phyloP scores from a whole-genome alignment of 2,888 invertebrate species.

The Tetanocera ferruginea region DNA sequence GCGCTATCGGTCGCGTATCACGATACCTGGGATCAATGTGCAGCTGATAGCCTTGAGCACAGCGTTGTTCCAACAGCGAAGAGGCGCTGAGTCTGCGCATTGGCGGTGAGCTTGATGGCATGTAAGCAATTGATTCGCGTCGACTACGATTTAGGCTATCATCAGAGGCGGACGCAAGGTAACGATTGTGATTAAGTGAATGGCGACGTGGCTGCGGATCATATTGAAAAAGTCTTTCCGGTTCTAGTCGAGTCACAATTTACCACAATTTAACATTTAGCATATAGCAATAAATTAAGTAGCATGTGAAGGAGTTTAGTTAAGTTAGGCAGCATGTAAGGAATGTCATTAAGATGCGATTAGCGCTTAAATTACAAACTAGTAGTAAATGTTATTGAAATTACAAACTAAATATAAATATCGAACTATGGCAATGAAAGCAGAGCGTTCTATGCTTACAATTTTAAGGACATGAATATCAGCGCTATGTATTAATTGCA shows the following conservation, averaged over 20 bases:
- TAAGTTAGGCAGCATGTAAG: slow-evolving; percentile 60
- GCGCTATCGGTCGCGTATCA: slow-evolving; percentile 67
- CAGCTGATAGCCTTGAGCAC: slow-evolving; percentile 64
- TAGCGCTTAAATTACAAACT: slow-evolving; percentile 24
- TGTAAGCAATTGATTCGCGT: slow-evolving; percentile 58
- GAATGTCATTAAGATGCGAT: slow-evolving; percentile 42
- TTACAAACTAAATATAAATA: slow-evolving; percentile 17
- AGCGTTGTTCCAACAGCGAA: slow-evolving; percentile 66
- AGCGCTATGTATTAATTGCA: neutral
- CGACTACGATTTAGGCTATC: slow-evolving; percentile 66
- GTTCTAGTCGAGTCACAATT: slow-evolving; percentile 42
- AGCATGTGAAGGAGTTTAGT: slow-evolving; percentile 25
- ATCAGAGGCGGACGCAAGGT: slow-evolving; percentile 66
- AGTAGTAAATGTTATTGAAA: neutral
- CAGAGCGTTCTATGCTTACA: neutral
- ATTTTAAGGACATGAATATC: neutral
- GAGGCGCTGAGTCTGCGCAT: slow-evolving; percentile 65
- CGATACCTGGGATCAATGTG: slow-evolving; percentile 69
- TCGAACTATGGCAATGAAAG: neutral
- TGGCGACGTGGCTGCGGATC: slow-evolving; percentile 52
- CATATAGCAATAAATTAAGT: slow-evolving; percentile 37
- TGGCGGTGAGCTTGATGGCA: slow-evolving; percentile 58
- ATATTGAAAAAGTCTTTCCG: slow-evolving; percentile 39
- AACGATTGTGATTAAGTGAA: slow-evolving; percentile 55
- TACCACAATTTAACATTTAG: slow-evolving; percentile 22